These are phyloP conservation scores for Toxonevra muliebris DNA, from an alignment of 2,888 invertebrate genomes.

Conservation along the genomic window DNA sequence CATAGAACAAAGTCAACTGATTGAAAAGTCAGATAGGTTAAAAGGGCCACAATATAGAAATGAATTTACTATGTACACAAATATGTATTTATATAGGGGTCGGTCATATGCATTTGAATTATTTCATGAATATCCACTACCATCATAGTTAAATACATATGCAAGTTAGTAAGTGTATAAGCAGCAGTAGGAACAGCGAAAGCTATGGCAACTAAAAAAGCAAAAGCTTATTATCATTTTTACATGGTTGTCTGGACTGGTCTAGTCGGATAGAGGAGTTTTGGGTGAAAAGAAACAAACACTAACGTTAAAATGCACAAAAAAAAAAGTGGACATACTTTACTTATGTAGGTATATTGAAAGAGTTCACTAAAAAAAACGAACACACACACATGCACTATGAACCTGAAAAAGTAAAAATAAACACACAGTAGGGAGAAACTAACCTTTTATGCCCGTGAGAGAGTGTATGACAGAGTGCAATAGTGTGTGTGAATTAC, in stretches of 20 bases:
- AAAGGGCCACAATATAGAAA: conserved; percentile 11
- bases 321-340: neutral
- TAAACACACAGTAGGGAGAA: neutral
- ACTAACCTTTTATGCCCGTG: neutral
- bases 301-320: neutral
- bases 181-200: neutral
- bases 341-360: too few relatives aligned
- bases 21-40: conserved; percentile 28
- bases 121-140: too few relatives aligned
- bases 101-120: too few relatives aligned
- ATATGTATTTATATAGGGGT: neutral
- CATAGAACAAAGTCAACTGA: conserved; percentile 13
- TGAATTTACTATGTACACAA: neutral
- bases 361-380: neutral
- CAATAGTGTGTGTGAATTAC: neutral
- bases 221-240: conserved; percentile 21
- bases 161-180: neutral
- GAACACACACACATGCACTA: neutral
- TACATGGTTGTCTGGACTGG: conserved; percentile 3
- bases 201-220: neutral
- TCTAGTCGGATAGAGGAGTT: neutral
- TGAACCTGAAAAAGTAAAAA: neutral
- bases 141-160: too few relatives aligned
- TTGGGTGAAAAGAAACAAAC: neutral
- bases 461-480: neutral